Evolutionary conservation across 1,140 invertebrate species (phyloP).

Genomic region (Bombus terrestris): DNA sequence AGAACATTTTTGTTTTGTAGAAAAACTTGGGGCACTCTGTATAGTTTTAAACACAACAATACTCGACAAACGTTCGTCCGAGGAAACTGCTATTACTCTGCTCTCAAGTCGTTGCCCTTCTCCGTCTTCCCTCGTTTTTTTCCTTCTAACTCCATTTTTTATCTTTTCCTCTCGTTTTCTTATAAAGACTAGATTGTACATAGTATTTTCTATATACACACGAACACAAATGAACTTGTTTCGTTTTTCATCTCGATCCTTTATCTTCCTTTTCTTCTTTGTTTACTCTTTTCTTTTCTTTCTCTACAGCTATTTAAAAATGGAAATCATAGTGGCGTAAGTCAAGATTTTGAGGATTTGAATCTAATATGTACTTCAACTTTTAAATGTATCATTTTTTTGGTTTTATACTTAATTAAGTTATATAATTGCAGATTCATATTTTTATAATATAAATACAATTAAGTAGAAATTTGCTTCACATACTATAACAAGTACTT

Average conservation of each 20-base stretch:
- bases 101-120: constrained; percentile 12
- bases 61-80: constrained; percentile 25
- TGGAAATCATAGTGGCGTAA: neutral
- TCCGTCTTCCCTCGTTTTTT: neutral
- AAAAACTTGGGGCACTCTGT: neutral
- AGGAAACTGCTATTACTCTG: constrained; percentile 15
- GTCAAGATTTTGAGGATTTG: neutral
- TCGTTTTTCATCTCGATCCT: too few species aligned
- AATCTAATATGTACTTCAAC: neutral
- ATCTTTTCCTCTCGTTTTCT: neutral
- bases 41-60: constrained; percentile 20
- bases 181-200: constrained; percentile 33
- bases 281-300: neutral
- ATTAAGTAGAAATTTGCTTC: too few species aligned
- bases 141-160: too few species aligned
- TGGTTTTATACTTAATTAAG: neutral
- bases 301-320: neutral
- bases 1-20: neutral
- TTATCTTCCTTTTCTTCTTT: neutral
- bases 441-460: neutral
- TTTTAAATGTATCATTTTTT: too few species aligned
- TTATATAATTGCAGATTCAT: neutral
- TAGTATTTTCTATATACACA: constrained; percentile 52
- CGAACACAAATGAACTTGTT: constrained; percentile 33
- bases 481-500: neutral